Evolutionary conservation across 2,113 vertebrate genomes (phyloP), one percentile per base, ranked within the genome.

Genomic region (Tenebrosternarchus preto): DNA sequence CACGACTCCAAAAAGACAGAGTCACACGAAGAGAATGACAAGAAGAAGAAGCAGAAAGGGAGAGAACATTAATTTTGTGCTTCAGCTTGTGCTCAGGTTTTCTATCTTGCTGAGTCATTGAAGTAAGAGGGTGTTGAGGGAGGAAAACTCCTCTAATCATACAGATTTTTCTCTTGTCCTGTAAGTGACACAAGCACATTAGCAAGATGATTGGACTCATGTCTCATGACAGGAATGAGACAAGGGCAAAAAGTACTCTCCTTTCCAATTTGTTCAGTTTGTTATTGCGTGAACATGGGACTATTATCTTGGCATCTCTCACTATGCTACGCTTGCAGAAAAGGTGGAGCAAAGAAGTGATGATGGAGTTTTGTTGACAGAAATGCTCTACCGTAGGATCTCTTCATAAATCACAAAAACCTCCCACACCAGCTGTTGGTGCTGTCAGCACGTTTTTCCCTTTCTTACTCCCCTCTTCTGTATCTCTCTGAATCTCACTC

Each of bases 1-100:
- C 80, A 53, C 68, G 73, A 81, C 69, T 81, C 31, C 68, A 73
- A 68, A 2, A 59, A 77, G 43, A 73, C 31, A 29, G 55, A 77
- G 43, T 70, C 31, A 29, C 24, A 4, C 46, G 75, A 33, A 74
- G 53, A 55, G 36, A 16, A 53, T n/a, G n/a, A n/a, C 73, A 73
- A 78, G 2, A 77, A 61, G 76, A 80, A 63, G 25, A 29, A 46
- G 25, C 43, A 74, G 33, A 73, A 46, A n/a, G 78, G 27, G 53
- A 63, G 22, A n/a, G 70, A 27, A 31, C 25, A 17, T 16, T 59
- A 70, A 68, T 66, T 80, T 60, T 31, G 33, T 36, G 22, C 78
- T 46, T 46, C 25, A 57, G 27, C 63, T 43, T 20, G n/a, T 72
- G 53, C n/a, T 12, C 39, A 46, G 77, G 22, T 36, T 67, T 20